Evolutionary conservation across 1,140 invertebrate species (phyloP).

Genomic region (Nephila pilipes): DNA sequence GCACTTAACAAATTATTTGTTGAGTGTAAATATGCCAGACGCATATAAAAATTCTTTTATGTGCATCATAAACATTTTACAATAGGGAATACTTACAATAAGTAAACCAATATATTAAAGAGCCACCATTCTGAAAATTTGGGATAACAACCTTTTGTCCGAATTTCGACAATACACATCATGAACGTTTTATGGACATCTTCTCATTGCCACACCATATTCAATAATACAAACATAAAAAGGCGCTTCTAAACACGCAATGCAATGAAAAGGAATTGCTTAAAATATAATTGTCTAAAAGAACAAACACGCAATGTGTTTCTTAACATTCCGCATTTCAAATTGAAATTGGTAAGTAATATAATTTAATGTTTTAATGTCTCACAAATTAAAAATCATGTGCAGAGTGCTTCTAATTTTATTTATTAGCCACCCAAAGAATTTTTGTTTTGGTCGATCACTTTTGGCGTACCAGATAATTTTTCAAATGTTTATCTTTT

Average conservation of each 20-base stretch:
- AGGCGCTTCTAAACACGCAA: neutral
- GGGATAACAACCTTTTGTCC: neutral
- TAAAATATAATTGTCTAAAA: neutral
- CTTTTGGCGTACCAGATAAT: too few species aligned
- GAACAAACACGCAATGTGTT: neutral
- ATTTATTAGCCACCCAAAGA: too few species aligned
- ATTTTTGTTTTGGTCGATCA: too few species aligned
- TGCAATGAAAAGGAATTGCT: neutral
- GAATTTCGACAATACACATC: neutral
- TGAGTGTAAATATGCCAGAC: too few species aligned
- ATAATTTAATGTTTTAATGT: too few species aligned
- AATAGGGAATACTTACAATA: neutral
- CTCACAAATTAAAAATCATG: too few species aligned
- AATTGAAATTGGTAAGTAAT: too few species aligned
- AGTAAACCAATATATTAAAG: neutral
- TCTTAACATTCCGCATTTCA: neutral
- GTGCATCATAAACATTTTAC: neutral
- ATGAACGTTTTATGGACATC: neutral
- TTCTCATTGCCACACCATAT: neutral
- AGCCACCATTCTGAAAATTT: conserved; percentile 1
- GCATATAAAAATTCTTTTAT: neutral
- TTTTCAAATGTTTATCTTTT: too few species aligned
- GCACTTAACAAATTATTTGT: too few species aligned
- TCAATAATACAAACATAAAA: neutral
- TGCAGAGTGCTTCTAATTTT: too few species aligned